phyloP scores from a whole-genome alignment of 2,797 vertebrate species.

The Gadopsis marmoratus region DNA sequence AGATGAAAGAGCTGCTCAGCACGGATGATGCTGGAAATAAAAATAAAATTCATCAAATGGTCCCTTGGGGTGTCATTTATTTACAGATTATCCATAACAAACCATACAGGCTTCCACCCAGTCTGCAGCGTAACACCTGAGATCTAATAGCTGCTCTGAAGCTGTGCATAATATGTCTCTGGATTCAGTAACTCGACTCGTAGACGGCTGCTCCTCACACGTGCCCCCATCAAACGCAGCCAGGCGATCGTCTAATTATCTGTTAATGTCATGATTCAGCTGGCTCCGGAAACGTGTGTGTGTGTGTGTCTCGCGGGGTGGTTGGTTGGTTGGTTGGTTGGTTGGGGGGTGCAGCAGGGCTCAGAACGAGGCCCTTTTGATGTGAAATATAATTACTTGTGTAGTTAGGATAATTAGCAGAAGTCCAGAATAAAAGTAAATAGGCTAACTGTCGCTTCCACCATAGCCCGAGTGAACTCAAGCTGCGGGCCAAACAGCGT shows the following conservation, averaged over 20 bases:
- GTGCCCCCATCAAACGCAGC: slow-evolving; percentile 76
- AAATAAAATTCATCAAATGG: slow-evolving; percentile 13
- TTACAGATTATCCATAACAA: slow-evolving; percentile 55
- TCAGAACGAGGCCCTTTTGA: slow-evolving; percentile 84
- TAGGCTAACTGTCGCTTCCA: slow-evolving; percentile 75
- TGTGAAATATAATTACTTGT: slow-evolving; percentile 88
- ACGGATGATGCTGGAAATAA: neutral
- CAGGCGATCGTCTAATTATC: slow-evolving; percentile 84
- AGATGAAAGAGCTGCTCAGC: slow-evolving; percentile 59
- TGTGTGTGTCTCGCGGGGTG: slow-evolving; percentile 39
- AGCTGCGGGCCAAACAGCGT: slow-evolving; percentile 58
- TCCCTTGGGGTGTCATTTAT: slow-evolving; percentile 59
- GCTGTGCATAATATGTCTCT: slow-evolving; percentile 11
- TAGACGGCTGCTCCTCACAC: slow-evolving; percentile 48
- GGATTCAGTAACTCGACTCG: slow-evolving; percentile 12
- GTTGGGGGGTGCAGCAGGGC: slow-evolving; percentile 53
- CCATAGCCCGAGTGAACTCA: slow-evolving; percentile 70
- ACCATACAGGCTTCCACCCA: slow-evolving; percentile 26
- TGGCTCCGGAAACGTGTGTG: slow-evolving; percentile 65
- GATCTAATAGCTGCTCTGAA: slow-evolving; percentile 32
- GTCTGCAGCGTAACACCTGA: slow-evolving; percentile 47
- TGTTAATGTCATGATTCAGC: slow-evolving; percentile 82
- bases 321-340: slow-evolving; percentile 22
- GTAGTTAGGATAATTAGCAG: slow-evolving; percentile 84
- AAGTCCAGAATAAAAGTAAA: slow-evolving; percentile 85